Base-by-base conservation (phyloP, 2,888 invertebrate species). In the Endotricha flammealis region DNA sequence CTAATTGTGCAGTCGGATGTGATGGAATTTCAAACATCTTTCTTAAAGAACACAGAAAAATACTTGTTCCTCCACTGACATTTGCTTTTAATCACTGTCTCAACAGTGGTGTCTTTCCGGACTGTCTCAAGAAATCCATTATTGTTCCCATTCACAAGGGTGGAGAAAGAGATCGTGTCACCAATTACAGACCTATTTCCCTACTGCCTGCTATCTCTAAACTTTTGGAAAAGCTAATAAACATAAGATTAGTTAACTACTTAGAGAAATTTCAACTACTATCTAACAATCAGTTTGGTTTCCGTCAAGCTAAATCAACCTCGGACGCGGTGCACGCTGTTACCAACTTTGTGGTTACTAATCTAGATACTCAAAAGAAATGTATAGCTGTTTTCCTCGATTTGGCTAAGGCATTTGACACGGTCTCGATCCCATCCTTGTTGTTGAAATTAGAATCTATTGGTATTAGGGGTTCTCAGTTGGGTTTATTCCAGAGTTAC, bases 121-220 rank as follows among this genome's bases (percentile, higher is more conserved):
- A 8, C 4, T 6, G 13, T 9, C 23, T 41, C 7, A 38, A 38
- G 12, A 22, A 32, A 17, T 22, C 39, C 2, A 23, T 39, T n/a
- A 30, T 44, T 12, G 32, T 32, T n/a, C 44, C 44, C 11, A 32
- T 44, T 3, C 30, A 41, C 35, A 44, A 44, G 37, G 27, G 29
- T 8, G 44, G 44, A 20, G 28, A 32, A 17, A 30, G 28, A 29
- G 25, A 36, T 7, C 13, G 37, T 16, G 22, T 38, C 7, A 36
- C 17, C 17, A 44, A 44, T 22, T 44, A 38, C 14, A 20, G 44
- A 20, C 44, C 44, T 10, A 44, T 44, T 6, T 37, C 38, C 7
- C 24, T 44, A 9, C 29, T 41, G 11, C 16, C 29, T n/a, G 29
- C 32, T 36, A 35, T 45, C 39, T 44, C 24, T 42, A 35, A 27